Conservation (phyloP, 35 echinoderm and acorn worm genomes). For the Nesometra sesokonis region DNA sequence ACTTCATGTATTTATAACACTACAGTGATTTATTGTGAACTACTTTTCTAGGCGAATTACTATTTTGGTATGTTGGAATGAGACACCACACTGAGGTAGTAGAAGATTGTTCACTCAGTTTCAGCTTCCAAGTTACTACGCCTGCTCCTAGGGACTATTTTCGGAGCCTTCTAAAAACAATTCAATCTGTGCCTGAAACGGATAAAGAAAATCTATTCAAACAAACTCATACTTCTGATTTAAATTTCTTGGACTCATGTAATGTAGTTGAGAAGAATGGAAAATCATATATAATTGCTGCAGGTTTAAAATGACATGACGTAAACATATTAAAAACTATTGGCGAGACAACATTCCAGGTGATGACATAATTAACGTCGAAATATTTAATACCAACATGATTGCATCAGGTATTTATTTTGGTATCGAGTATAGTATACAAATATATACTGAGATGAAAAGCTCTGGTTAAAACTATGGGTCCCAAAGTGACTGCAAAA, state of each 20-base stretch:
- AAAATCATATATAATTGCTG: conserved; percentile 8
- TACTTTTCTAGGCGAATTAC: conserved; percentile 42
- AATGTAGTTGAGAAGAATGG: conserved; percentile 25
- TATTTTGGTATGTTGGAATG: conserved; percentile 80
- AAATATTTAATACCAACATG: no score
- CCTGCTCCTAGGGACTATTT: conserved; percentile 65
- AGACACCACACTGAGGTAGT: conserved; percentile 66
- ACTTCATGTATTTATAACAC: no score
- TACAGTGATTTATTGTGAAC: no score
- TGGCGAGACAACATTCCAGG: no score
- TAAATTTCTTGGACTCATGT: conserved; percentile 44
- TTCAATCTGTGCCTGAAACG: conserved; percentile 5
- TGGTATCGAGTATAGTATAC: no score
- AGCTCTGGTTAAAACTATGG: no score
- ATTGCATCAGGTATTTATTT: no score
- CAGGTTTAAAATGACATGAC: no score
- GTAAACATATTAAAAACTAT: no score
- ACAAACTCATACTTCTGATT: conserved; percentile 9
- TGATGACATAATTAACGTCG: no score
- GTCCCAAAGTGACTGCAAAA: no score
- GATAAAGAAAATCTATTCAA: conserved; percentile 27
- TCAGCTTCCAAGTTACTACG: conserved; percentile 51
- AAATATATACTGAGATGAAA: no score
- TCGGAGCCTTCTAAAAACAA: conserved; percentile 13
- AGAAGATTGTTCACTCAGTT: conserved; percentile 81